Evolutionary conservation across 2,797 vertebrate genomes (phyloP), one percentile per base, ranked within the genome.

Genomic region (Lutjanus argentimaculatus): DNA sequence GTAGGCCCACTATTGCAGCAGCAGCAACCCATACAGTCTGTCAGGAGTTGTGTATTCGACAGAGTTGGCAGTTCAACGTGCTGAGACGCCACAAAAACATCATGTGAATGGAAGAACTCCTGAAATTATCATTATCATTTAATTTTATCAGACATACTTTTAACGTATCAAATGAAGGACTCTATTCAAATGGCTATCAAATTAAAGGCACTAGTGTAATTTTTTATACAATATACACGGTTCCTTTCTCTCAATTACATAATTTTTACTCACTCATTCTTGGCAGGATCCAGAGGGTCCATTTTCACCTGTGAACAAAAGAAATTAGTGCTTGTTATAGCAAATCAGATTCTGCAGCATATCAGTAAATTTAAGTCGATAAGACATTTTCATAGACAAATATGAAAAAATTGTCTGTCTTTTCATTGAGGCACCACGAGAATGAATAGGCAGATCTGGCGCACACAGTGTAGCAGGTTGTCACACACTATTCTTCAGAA

Each of bases 281-380:
- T 90, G 22, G 65, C 22, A 56, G 77, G 59, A 64, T 94, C 93
- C 77, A 83, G 58, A 25, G 88, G 88, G 62, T 95, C 95, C 95
- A 95, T 95, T 56, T 82, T 91, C 36, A 67, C 45, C 86, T 92
- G 22, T 55, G 45, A 58, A 2, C 36, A 79, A 14, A 73, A 12
- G 19, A 58, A 67, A 61, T 72, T n/a, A 48, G 4, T 19, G 12
- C 0, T 69, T 66, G 2, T 61, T 25, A 8, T 1, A 59, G 7
- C 19, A 74, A 77, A 19, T 30, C 1, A 53, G 10, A 17, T 21
- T 77, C 7, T 51, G 2, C 22, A 6, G 16, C 16, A 17, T 14
- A 72, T 51, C 0, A 63, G 25, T 49, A 6, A 0, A 51, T 6
- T 7, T 4, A 70, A 21, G 15, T 30, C 57, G 7, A 8, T 17